Conservation (phyloP, 2,888 invertebrate genomes). For the Cephus pulcher region DNA sequence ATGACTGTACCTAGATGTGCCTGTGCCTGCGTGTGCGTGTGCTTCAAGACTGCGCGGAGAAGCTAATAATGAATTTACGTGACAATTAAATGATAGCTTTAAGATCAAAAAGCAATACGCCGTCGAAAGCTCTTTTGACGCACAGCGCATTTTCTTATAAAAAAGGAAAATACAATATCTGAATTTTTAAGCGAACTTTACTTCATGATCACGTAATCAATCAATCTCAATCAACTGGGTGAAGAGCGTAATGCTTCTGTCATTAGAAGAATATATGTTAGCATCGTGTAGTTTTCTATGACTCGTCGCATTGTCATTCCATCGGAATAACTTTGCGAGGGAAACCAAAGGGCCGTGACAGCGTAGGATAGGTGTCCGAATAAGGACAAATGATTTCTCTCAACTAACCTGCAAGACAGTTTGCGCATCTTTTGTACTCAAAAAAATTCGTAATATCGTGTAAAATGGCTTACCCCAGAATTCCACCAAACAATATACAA, state of each 20-base stretch:
- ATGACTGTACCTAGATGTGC: not conserved
- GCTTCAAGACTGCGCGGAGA: slow-evolving; percentile 14
- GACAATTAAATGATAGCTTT: not conserved
- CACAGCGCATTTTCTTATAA: not conserved
- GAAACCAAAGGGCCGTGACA: slow-evolving; percentile 34
- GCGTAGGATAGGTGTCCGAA: slow-evolving; percentile 42
- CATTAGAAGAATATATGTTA: slow-evolving; percentile 41
- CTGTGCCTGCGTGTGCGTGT: slow-evolving; percentile 19
- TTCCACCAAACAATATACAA: slow-evolving; percentile 38
- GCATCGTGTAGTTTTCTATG: slow-evolving; percentile 50
- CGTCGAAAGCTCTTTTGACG: not conserved
- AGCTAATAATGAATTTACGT: not conserved
- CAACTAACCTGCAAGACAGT: slow-evolving; percentile 27
- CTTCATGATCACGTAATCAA: not conserved
- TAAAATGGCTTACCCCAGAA: slow-evolving; percentile 37
- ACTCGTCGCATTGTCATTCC: slow-evolving; percentile 41
- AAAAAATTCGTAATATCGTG: slow-evolving; percentile 5
- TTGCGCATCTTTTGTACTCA: slow-evolving; percentile 7
- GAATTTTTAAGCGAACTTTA: not conserved
- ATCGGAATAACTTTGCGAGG: slow-evolving; percentile 39
- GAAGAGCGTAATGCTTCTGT: slow-evolving; percentile 42
- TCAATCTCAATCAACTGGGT: not conserved
- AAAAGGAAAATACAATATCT: not conserved
- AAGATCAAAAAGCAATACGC: slow-evolving; percentile 8
- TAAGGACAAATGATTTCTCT: slow-evolving; percentile 39